Base-by-base conservation (phyloP, 2,888 invertebrate genomes). In the Drosophila picticornis region DNA sequence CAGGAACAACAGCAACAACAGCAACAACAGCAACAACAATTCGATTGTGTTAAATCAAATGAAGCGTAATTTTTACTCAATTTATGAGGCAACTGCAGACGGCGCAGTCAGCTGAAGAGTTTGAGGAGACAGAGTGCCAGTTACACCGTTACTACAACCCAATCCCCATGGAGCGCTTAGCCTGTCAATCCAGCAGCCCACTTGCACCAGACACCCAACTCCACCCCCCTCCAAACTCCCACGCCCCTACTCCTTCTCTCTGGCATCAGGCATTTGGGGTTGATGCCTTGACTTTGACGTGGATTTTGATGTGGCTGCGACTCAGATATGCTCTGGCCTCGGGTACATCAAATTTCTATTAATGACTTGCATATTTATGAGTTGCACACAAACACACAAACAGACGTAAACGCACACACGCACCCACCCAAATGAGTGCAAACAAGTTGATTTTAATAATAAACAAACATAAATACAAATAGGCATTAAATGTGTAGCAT, bases 341-440 rank as follows among this genome's bases (percentile, higher is more conserved):
- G 72, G 74, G 77, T 76, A 73, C 78, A 83, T 85, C 85, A 82
- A 83, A 85, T 87, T 89, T 87, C 88, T 85, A 87, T 89, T 89
- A 87, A 87, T 87, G 88, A 87, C 87, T 87, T 89, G 87, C 89
- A 87, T 87, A 87, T 87, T 87, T 89, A 87, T 89, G 83, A 83
- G 78, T 62, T 66, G 65, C 65, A 63, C 65, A 74, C 36, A 29
- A 50, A 69, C 62, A 60, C 46, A 64, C 40, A 63, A 48, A 58
- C 59, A 61, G n/a, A 40, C 32, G 36, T 19, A 25, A 16, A 53
- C 11, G 62, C 27, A 48, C 51, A 29, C 27, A 29, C 38, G 6
- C 22, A 52, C n/a, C 25, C 36, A 38, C 16, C 13, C 31, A 75
- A 81, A 65, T 62, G 65, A 76, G 77, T 80, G 75, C 83, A 85